phyloP scores from a whole-genome alignment of 2,113 vertebrate genomes.

The Micromys minutus region DNA sequence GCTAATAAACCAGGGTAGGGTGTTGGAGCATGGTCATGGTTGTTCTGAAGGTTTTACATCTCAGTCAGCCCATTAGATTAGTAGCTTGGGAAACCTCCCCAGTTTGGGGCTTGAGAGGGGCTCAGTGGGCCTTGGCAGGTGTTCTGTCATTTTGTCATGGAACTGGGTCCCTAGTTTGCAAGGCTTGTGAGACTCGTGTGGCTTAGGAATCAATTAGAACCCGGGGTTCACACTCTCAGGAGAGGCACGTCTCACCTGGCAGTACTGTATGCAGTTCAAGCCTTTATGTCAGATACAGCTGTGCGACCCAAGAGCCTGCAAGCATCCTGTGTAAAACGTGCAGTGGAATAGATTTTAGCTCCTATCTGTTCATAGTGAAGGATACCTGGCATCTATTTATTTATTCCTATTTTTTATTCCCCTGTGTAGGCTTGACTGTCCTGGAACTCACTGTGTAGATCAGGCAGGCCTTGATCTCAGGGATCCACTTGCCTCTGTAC shows the following conservation, averaged over 20 bases:
- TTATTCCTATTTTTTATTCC: neutral
- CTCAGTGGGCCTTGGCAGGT: neutral
- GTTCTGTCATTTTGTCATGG: neutral
- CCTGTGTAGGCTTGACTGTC: too few species aligned
- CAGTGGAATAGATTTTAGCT: neutral
- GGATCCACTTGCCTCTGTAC: too few species aligned
- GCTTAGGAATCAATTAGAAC: neutral
- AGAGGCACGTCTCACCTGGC: neutral
- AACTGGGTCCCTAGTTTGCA: neutral
- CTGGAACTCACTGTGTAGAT: too few species aligned
- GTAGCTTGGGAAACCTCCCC: neutral
- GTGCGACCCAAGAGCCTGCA: neutral
- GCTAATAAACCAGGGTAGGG: neutral
- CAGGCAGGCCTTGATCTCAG: too few species aligned
- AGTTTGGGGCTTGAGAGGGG: neutral
- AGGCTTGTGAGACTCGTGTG: neutral
- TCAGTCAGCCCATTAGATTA: neutral
- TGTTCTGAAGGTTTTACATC: neutral
- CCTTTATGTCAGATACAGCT: neutral
- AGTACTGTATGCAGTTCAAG: too few species aligned
- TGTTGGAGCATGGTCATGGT: neutral
- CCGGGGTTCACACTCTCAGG: neutral
- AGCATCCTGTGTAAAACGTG: neutral
- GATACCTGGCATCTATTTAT: neutral
- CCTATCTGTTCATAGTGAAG: neutral